These are phyloP conservation scores for Dicrostonyx torquatus DNA, from an alignment of 2,797 vertebrate genomes.

Conservation along the genomic window DNA sequence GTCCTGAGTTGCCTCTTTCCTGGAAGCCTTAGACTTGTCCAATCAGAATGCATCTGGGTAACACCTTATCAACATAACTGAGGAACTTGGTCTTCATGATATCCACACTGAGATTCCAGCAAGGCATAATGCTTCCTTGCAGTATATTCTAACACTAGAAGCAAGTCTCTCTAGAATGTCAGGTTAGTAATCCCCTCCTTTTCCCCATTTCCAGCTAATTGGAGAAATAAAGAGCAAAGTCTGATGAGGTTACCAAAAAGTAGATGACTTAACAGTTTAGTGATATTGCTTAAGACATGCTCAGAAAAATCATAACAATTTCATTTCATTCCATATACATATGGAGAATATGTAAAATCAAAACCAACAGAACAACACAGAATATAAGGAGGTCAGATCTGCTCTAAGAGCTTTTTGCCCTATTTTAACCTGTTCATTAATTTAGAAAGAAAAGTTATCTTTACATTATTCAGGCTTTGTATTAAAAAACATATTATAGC, in stretches of 20 bases:
- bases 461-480: constrained; percentile 61
- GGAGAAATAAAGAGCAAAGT: not conserved
- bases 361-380: not conserved
- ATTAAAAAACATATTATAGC: constrained; percentile 52
- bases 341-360: not conserved
- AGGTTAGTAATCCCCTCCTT: not conserved
- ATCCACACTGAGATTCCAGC: not conserved
- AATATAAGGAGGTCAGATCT: not conserved
- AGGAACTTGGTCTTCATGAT: not conserved
- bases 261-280: not conserved
- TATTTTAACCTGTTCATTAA: constrained; percentile 37
- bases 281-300: not conserved
- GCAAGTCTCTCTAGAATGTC: not conserved
- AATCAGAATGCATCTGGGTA: not conserved
- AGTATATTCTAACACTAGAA: not conserved
- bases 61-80: not conserved
- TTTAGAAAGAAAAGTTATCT: constrained; percentile 47
- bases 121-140: not conserved
- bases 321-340: not conserved
- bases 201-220: not conserved
- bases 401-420: not conserved
- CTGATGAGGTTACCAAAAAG: not conserved
- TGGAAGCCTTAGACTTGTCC: not conserved
- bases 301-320: constrained; percentile 45
- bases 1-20: not conserved